These are phyloP conservation scores for Hestina assimilis DNA, from an alignment of 1,140 invertebrate species.

Conservation along the genomic window DNA sequence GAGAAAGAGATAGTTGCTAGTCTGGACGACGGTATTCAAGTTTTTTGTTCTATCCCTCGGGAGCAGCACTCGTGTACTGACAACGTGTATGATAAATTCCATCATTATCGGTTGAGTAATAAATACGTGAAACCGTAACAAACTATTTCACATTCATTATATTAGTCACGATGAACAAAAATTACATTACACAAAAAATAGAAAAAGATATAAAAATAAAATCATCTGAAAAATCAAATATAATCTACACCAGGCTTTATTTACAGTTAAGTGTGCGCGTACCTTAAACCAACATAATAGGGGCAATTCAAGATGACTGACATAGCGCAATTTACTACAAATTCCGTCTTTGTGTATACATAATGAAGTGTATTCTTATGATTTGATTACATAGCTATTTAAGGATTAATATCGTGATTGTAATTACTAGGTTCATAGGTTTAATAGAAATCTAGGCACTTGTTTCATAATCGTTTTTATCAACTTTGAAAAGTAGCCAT, in stretches of 20 bases:
- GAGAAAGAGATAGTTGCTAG: no score
- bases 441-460: constrained; percentile 12
- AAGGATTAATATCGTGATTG: constrained; percentile 1
- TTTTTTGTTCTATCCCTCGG: no score
- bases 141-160: no score
- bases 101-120: no score
- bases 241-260: background rate
- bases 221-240: background rate
- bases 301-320: constrained; percentile 12
- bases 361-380: constrained; percentile 22
- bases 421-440: constrained; percentile 26
- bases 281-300: constrained; percentile 1
- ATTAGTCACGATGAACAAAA: no score
- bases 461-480: background rate
- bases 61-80: no score
- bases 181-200: no score
- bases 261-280: background rate
- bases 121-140: no score
- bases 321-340: constrained; percentile 17
- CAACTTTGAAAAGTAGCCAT: background rate
- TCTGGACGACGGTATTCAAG: no score
- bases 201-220: no score
- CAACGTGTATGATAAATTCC: no score
- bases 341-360: constrained; percentile 14
- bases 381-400: constrained; percentile 21